phyloP scores from a whole-genome alignment of 2,888 invertebrate species.

The Imbricaverruca yamaguchii region DNA sequence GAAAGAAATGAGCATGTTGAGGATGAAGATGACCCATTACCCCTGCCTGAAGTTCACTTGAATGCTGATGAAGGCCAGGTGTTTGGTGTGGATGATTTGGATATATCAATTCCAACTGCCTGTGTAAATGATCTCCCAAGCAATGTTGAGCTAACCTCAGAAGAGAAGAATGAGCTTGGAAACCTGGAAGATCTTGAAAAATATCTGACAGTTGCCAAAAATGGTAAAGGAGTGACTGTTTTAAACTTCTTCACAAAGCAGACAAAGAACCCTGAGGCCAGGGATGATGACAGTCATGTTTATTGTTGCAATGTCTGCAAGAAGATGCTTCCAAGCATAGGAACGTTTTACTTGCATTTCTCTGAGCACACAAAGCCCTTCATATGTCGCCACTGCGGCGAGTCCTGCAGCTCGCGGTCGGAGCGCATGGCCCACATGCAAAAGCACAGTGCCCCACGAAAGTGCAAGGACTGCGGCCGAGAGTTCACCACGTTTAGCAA shows the following conservation, averaged over 20 bases:
- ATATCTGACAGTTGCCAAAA: not conserved
- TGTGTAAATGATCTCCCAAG: not conserved
- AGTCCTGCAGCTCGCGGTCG: conserved; percentile 34
- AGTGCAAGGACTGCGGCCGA: conserved; percentile 33
- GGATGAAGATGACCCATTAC: not conserved
- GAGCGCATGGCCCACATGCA: conserved; percentile 36
- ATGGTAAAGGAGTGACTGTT: not conserved
- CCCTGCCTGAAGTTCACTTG: not conserved
- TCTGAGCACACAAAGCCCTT: not conserved
- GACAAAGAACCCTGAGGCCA: not conserved
- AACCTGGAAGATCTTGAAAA: not conserved
- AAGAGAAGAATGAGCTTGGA: not conserved
- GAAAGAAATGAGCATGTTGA: not conserved
- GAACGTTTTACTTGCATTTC: not conserved
- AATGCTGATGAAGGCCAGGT: not conserved
- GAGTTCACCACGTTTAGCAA: conserved; percentile 37
- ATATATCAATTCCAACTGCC: not conserved
- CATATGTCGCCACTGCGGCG: conserved; percentile 33
- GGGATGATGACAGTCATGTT: not conserved
- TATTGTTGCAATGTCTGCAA: not conserved
- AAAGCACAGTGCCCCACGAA: conserved; percentile 34
- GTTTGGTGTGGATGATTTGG: not conserved
- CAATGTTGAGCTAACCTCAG: not conserved
- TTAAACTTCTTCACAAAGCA: not conserved
- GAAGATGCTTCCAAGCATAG: not conserved